Base-by-base conservation (phyloP, 2,888 invertebrate species). In the Drosophila kambysellisi region DNA sequence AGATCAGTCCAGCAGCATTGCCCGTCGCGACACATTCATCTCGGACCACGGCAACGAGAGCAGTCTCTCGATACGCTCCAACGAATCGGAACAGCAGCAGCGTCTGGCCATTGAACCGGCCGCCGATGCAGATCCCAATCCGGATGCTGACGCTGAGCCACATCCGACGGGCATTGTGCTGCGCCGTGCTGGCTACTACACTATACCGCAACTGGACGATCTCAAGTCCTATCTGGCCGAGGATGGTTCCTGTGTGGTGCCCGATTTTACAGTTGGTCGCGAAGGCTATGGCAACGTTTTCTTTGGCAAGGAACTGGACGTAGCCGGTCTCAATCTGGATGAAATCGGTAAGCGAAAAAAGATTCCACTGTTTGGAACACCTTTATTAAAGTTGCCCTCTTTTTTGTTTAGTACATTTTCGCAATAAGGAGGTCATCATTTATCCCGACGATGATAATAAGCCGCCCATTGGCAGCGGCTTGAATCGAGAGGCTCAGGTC, bases 391-490 rank as follows among this genome's bases (percentile, higher is more conserved):
- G 7, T 4, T 25, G 2, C 2, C 4, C 30, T n/a, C 9, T n/a
- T 17, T 53, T 35, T 4, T 5, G 37, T 37, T 7, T 58, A 96
- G 98, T 99, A 0, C 97, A 97, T 91, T 98, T 99, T 93, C 95
- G 98, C 5, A 96, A 98, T 92, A 98, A 98, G 91, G 99, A 99
- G 93, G 96, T 99, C 4, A 97, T 97, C 29, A 96, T 99, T 6
- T 99, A 99, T 94, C 99, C 99, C 0, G 97, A 98, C 88, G 97
- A 98, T 78, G 94, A 95, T 0, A 95, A 95, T 67, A 99, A 99
- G 92, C 99, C 99, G 0, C 95, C 97, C 0, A 94, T 97, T 8
- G 99, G 99, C 0, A 94, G 95, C 73, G 99, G 97, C 0, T 94
- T 99, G 51, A 99, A 99, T 94, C 95, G 97, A 17, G 96, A 95